Conservation (phyloP, 2,888 invertebrate genomes). For the Sicus ferrugineus region DNA sequence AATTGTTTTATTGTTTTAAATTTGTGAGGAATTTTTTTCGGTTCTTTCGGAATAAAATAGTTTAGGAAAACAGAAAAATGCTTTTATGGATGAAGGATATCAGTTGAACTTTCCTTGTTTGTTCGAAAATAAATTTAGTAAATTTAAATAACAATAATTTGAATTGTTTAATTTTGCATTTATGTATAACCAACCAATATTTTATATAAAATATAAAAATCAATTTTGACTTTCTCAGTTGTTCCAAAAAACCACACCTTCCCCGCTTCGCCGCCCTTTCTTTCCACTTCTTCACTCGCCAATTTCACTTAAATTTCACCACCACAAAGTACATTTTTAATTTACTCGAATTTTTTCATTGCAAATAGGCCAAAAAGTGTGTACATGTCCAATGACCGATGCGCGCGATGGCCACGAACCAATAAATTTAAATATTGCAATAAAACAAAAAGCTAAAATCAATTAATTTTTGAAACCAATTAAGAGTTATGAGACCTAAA, state of each 20-base stretch:
- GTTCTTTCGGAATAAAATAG: background rate
- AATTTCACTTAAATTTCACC: slow-evolving; percentile 24
- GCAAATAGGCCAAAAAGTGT: slow-evolving; percentile 66
- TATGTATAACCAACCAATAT: background rate
- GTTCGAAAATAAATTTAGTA: no score
- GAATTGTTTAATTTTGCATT: background rate
- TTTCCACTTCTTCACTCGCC: slow-evolving; percentile 5
- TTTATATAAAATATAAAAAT: no score
- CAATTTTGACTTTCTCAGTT: no score
- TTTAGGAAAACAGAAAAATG: background rate
- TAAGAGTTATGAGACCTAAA: slow-evolving; percentile 7
- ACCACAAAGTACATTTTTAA: slow-evolving; percentile 58
- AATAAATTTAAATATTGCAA: slow-evolving; percentile 55
- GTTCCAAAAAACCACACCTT: background rate
- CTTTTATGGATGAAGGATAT: no score
- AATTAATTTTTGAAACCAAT: slow-evolving; percentile 41
- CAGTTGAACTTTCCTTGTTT: no score
- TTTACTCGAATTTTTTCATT: slow-evolving; percentile 65
- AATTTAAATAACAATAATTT: no score
- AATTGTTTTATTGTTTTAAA: background rate
- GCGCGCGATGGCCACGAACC: slow-evolving; percentile 66
- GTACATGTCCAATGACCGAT: slow-evolving; percentile 66
- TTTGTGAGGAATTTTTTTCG: no score
- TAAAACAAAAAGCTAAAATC: slow-evolving; percentile 46
- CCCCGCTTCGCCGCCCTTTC: slow-evolving; percentile 9